These are phyloP conservation scores for Lophura nycthemera DNA, from an alignment of 2,113 vertebrate species.

Conservation along the genomic window DNA sequence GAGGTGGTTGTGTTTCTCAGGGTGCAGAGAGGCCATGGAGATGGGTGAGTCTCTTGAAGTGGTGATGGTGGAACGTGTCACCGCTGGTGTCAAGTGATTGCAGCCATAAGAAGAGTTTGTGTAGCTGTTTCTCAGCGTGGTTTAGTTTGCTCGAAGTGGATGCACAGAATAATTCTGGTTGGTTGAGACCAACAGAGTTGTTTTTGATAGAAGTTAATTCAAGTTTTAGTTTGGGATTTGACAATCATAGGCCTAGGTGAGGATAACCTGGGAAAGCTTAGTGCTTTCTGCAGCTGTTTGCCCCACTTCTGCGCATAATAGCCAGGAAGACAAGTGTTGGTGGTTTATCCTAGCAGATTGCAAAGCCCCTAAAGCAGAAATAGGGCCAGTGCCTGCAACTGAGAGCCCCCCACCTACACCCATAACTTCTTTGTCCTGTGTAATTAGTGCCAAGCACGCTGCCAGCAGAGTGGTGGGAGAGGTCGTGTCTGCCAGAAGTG, in stretches of 20 bases:
- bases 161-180: neutral
- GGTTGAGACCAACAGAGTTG: neutral
- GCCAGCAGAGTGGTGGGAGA: neutral
- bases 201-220: neutral
- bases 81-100: fast-evolving
- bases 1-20: neutral
- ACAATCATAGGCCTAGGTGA: neutral
- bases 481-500: neutral
- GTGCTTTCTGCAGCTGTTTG: neutral
- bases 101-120: neutral
- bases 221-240: neutral
- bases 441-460: neutral
- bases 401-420: neutral
- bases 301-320: neutral
- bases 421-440: neutral
- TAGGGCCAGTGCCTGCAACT: neutral
- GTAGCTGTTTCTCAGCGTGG: neutral
- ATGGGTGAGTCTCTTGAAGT: neutral
- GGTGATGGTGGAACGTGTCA: neutral
- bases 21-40: neutral
- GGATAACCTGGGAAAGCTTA: neutral
- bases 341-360: neutral
- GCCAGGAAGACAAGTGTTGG: neutral
- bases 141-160: neutral
- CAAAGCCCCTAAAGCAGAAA: neutral